These are phyloP conservation scores for Linnaemya vulpina DNA, from an alignment of 2,888 invertebrate species.

Conservation along the genomic window DNA sequence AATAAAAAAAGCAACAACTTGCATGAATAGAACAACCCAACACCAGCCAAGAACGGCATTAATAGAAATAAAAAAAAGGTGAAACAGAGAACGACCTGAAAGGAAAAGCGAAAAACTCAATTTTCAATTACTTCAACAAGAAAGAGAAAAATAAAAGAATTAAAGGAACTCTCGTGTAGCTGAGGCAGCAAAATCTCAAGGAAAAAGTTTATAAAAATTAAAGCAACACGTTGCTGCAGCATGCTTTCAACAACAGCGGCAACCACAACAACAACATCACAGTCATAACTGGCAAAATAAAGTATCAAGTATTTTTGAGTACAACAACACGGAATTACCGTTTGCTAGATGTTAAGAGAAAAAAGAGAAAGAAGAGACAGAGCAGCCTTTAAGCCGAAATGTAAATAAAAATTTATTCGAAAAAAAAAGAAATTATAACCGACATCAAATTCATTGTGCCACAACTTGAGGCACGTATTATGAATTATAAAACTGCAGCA, in stretches of 20 bases:
- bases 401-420: conserved; percentile 24
- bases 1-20: conserved; percentile 7
- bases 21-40: conserved; percentile 48
- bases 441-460: conserved; percentile 32
- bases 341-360: conserved; percentile 7
- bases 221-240: conserved; percentile 65
- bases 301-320: conserved; percentile 28
- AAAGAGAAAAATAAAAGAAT: conserved; percentile 14
- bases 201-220: conserved; percentile 32
- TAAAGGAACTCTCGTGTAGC: conserved; percentile 13
- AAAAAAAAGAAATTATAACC: conserved; percentile 16
- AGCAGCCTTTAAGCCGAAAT: conserved; percentile 36
- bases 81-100: neutral
- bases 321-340: conserved; percentile 53
- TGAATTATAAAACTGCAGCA: conserved; percentile 31
- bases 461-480: conserved; percentile 41
- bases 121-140: conserved; percentile 62
- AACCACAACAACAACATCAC: conserved; percentile 3
- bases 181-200: conserved; percentile 11
- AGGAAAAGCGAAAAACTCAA: conserved; percentile 33
- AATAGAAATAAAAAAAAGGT: conserved; percentile 36
- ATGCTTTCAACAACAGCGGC: neutral
- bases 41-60: conserved; percentile 25
- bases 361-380: neutral
- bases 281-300: neutral